Conservation (phyloP, 2,797 vertebrate species). For the Cirrhinus molitorella region DNA sequence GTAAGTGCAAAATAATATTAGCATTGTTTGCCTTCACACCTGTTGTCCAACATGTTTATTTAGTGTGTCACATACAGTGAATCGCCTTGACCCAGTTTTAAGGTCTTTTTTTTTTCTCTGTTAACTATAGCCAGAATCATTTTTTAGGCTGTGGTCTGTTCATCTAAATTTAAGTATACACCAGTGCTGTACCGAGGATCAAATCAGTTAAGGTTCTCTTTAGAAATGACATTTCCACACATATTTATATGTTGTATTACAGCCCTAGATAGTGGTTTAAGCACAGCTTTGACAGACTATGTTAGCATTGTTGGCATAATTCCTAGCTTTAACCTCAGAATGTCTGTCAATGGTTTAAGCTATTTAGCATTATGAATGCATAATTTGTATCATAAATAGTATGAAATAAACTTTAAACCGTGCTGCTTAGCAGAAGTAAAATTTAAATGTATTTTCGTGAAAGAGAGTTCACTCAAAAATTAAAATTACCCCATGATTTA, state of each 20-base stretch:
- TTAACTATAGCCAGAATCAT: not conserved
- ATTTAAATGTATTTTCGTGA: not conserved
- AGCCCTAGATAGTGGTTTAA: not conserved
- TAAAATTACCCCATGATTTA: no score
- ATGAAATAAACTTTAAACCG: not conserved
- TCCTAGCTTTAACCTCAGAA: not conserved
- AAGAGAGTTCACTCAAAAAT: no score
- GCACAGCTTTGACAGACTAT: not conserved
- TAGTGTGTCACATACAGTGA: not conserved
- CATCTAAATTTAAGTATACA: not conserved
- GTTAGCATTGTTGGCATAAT: not conserved
- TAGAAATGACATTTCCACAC: not conserved
- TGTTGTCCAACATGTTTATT: not conserved
- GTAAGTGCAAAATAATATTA: not conserved
- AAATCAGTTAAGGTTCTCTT: not conserved
- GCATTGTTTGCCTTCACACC: slow-evolving; percentile 16
- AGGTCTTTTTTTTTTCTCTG: not conserved
- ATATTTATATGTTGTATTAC: not conserved
- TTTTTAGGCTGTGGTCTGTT: not conserved
- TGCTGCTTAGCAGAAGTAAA: not conserved
- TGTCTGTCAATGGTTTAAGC: not conserved
- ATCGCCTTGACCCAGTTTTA: not conserved
- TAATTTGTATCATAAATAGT: not conserved
- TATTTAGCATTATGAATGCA: not conserved
- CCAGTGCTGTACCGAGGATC: not conserved